These are phyloP conservation scores for Ctenopoma kingsleyae DNA, from an alignment of 2,797 vertebrate genomes.

Conservation along the genomic window DNA sequence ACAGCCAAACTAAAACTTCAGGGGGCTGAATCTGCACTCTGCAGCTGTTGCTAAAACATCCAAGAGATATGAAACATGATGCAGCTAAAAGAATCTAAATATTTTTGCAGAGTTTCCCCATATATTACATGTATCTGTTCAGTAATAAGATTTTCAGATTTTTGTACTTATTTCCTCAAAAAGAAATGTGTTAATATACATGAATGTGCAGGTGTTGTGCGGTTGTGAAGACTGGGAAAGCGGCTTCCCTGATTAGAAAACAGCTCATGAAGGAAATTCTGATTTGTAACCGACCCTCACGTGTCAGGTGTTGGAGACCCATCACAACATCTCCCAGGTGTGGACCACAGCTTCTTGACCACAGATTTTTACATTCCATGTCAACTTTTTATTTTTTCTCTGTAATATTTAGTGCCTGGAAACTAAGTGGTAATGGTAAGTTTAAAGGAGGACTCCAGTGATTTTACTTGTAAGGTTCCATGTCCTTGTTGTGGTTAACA, in stretches of 20 bases:
- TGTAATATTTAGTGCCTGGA: no score
- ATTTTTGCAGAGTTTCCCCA: slow-evolving; percentile 7
- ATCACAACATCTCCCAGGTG: no score
- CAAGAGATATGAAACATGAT: slow-evolving; percentile 35
- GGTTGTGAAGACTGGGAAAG: no score
- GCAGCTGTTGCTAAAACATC: slow-evolving; percentile 62
- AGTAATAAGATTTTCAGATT: neutral
- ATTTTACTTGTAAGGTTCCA: no score
- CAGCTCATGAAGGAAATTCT: neutral
- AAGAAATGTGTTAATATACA: neutral
- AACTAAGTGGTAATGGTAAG: no score
- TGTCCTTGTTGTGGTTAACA: no score
- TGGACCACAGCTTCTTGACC: no score
- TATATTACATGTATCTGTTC: neutral
- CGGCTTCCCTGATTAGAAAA: neutral
- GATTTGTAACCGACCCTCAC: no score
- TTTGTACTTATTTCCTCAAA: neutral
- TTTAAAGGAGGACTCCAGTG: no score
- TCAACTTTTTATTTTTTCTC: no score
- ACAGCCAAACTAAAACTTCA: slow-evolving; percentile 66
- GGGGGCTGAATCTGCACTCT: slow-evolving; percentile 58
- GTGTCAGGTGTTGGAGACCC: no score
- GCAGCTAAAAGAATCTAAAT: slow-evolving; percentile 17
- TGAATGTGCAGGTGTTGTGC: neutral
- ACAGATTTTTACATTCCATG: no score